These are phyloP conservation scores for Drosophila imparisetae DNA, from an alignment of 2,888 invertebrate species.

Conservation along the genomic window DNA sequence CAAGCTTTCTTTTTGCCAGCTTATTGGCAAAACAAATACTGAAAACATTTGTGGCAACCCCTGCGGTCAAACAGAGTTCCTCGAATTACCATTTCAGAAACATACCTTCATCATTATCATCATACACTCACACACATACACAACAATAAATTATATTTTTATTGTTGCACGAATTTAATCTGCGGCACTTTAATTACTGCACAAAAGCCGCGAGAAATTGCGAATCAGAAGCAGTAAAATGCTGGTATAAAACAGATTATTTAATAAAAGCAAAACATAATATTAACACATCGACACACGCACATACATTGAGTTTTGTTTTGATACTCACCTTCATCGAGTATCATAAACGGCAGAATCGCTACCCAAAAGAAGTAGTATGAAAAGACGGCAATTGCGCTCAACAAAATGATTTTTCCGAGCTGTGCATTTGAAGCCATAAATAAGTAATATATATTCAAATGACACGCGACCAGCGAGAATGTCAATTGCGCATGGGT, in stretches of 20 bases:
- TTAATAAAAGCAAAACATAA: slow-evolving; percentile 65
- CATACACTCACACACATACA: not conserved
- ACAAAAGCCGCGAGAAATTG: slow-evolving; percentile 63
- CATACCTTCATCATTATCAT: slow-evolving; percentile 15
- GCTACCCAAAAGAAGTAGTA: slow-evolving; percentile 89
- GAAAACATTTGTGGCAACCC: not conserved
- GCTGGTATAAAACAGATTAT: slow-evolving; percentile 50
- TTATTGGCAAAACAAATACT: not conserved
- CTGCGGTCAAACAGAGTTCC: slow-evolving; percentile 8
- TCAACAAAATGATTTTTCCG: slow-evolving; percentile 87
- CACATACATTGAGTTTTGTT: slow-evolving; percentile 23
- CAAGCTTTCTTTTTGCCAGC: slow-evolving; percentile 3
- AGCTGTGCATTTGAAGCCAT: slow-evolving; percentile 87
- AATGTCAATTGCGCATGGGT: slow-evolving; percentile 34
- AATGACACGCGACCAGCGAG: slow-evolving; percentile 51
- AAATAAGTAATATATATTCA: slow-evolving; percentile 60
- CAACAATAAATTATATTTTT: slow-evolving; percentile 1
- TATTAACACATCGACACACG: not conserved
- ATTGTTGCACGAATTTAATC: slow-evolving; percentile 52
- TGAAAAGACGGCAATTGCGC: slow-evolving; percentile 86
- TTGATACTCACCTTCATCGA: slow-evolving; percentile 86
- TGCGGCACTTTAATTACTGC: slow-evolving; percentile 64
- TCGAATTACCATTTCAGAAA: slow-evolving; percentile 18
- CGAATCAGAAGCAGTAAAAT: slow-evolving; percentile 7
- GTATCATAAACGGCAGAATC: slow-evolving; percentile 88